A percentile compares a stretch with the other conserved stretches of the same genome.
Evolutionary conservation across 2,888 invertebrate genomes (phyloP).

Genomic region (Archips crataeganus): DNA sequence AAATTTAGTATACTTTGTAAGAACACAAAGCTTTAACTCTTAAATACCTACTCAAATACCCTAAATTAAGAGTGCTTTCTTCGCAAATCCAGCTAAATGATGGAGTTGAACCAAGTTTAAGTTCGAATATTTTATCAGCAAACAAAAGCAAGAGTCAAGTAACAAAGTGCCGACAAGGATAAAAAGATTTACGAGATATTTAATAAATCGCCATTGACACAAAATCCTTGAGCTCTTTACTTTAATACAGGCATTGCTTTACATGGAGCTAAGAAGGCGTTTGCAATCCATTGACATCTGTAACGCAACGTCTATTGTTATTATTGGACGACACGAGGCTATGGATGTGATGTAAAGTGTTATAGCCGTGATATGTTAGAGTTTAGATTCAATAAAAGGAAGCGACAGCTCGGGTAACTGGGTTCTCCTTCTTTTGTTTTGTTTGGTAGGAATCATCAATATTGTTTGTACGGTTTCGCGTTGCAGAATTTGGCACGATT

Average conservation of each 20-base stretch:
- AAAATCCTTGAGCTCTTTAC: constrained; percentile 33
- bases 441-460: constrained; percentile 6
- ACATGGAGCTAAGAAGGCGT: neutral
- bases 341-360: constrained; percentile 7
- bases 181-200: constrained; percentile 54
- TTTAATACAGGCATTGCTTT: constrained; percentile 14
- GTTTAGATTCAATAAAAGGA: constrained; percentile 23
- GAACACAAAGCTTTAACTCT: neutral
- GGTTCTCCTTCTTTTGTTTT: constrained; percentile 34
- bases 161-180: constrained; percentile 46
- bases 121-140: constrained; percentile 37
- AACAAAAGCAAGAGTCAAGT: constrained; percentile 34
- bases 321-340: neutral
- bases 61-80: constrained; percentile 18
- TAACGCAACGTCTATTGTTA: neutral
- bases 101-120: constrained; percentile 29
- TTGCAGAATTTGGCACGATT: neutral
- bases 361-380: constrained; percentile 8
- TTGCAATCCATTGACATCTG: constrained; percentile 17
- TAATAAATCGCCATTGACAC: constrained; percentile 48
- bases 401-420: constrained; percentile 40
- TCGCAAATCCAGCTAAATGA: constrained; percentile 23
- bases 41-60: neutral
- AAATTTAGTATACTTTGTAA: neutral
- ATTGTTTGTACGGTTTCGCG: constrained; percentile 12